Percentiles rank a stretch among this genome's conserved stretches.
phyloP scores from a whole-genome alignment of 1,140 invertebrate genomes.

The Lepidostoma basale region DNA sequence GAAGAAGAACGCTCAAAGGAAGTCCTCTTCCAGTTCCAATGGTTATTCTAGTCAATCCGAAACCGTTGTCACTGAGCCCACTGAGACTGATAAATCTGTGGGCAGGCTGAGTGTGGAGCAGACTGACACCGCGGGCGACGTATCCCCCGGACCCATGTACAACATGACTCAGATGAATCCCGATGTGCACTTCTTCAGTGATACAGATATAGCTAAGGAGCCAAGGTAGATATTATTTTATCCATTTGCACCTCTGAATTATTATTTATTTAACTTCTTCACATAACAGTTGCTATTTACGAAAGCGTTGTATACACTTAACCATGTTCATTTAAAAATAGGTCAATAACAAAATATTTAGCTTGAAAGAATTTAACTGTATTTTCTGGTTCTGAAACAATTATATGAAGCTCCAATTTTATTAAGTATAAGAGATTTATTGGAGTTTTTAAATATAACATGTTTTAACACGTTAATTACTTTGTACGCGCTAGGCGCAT shows the following conservation, averaged over 20 bases:
- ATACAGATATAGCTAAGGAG: constrained; percentile 78
- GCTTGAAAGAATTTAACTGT: too few species aligned
- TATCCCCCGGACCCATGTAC: constrained; percentile 27
- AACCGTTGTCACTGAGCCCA: constrained; percentile 51
- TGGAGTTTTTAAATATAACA: too few species aligned
- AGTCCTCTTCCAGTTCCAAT: constrained; percentile 65
- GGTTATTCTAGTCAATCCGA: constrained; percentile 57
- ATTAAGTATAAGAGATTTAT: too few species aligned
- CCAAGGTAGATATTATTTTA: too few species aligned
- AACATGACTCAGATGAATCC: constrained; percentile 33
- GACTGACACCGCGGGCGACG: constrained; percentile 17
- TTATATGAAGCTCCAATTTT: too few species aligned
- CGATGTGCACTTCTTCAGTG: constrained; percentile 89
- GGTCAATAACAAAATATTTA: neutral
- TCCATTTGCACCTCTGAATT: too few species aligned
- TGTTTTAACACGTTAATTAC: too few species aligned
- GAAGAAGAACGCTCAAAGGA: constrained; percentile 76
- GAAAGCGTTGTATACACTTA: too few species aligned
- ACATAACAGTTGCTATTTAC: too few species aligned
- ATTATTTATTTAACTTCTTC: too few species aligned
- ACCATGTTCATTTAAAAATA: neutral
- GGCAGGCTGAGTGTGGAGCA: constrained; percentile 29
- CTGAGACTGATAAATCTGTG: constrained; percentile 28
- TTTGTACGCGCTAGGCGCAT: too few species aligned
- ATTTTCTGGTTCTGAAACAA: too few species aligned